Base-by-base conservation (phyloP, 30 jellyfish, hydroid and myxozoan genomes). In the Pseudorhiza aurosa region DNA sequence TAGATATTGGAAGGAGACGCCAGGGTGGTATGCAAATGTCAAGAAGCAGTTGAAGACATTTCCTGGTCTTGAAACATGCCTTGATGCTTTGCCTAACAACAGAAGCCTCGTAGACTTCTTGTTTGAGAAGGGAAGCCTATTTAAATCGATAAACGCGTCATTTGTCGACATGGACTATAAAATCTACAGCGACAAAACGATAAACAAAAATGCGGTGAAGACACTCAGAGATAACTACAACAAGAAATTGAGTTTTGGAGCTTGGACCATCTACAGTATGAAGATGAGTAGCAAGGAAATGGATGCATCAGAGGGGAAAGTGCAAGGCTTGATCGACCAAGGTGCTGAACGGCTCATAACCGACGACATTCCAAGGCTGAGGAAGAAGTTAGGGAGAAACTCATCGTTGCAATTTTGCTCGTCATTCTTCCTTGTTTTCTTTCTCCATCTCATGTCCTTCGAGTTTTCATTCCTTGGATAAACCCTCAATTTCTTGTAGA, bases 301-400 rank as follows among this genome's bases (percentile, higher is more conserved):
- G 0, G 77, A 67, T 14, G 78, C 60, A 0, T 44, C 77, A 6
- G 96, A 84, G 27, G 44, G 15, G 3, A 40, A 42, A 19, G 71
- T 72, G 8, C 82, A 76, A 35, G 31, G 2, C 0, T 47, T 91
- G 76, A 27, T 83, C n/a, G 57, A 50, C 28, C 46, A 67, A 37
- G 91, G 95, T 0, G 91, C 76, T 5, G 96, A 85, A 50, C 72
- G 96, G 22, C 50, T 91, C 42, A 84, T 91, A 24, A 91, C 98
- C 31, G 98, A 91, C 42, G 96, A 91, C 49, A 96, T 91, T 17
- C 77, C 91, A 12, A 62, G 96, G 75, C 87, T 79, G 79, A 80
- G 94, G 25, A 44, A 68, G 58, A 70, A 82, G 50, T 72, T 89
- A 27, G 84, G 73, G 7, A 46, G 75, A 60, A 28, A 33, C 28